Evolutionary conservation across 1,140 invertebrate genomes (phyloP), one percentile per base, ranked within the genome.

Genomic region (Eupeodes corollae): DNA sequence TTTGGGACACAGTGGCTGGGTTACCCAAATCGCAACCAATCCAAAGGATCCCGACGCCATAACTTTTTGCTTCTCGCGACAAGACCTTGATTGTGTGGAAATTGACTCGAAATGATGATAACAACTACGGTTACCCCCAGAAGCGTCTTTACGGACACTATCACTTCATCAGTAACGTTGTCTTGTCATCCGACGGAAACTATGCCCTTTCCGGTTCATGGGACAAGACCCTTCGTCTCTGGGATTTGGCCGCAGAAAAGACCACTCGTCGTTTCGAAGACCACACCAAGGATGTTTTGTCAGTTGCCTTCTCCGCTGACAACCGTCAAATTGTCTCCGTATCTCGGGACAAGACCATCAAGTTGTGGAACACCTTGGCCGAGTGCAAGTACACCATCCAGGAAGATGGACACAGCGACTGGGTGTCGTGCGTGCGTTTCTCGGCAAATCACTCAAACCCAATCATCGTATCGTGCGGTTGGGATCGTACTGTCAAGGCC

Each of bases 371-470:
- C 70, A 99, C 96, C 8, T 78, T 99, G 53, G 96, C 95, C 46
- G 93, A 98, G 70, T 99, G 97, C 79, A 99, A 99, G 73, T 98
- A 98, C 72, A 99, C 96, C 37, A 98, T 99, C 61, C 81, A 96
- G 77, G 95, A 99, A 68, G 95, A 99, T 67, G 90, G 91, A 41
- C 97, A 99, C 72, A 79, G 79, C 57, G 94, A 99, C 65, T 99
- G 97, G 97, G 95, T 98, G 41, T 98, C 94, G 5, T 99, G 96
- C 68, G 97, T 99, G 0, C 77, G 97, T 42, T 99, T 99, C 73
- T 98, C 95, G 26, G 95, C 97, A 15, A 98, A 97, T 68, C 93
- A 95, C 63, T 82, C 84, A 35, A 98, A 99, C 66, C 97, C 96
- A 26, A 95, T 99, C 58, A 99, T 99, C 70, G 95, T 99, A 2